These are phyloP conservation scores for Ariolimax columbianus DNA, from an alignment of 2,888 invertebrate species.

Conservation along the genomic window DNA sequence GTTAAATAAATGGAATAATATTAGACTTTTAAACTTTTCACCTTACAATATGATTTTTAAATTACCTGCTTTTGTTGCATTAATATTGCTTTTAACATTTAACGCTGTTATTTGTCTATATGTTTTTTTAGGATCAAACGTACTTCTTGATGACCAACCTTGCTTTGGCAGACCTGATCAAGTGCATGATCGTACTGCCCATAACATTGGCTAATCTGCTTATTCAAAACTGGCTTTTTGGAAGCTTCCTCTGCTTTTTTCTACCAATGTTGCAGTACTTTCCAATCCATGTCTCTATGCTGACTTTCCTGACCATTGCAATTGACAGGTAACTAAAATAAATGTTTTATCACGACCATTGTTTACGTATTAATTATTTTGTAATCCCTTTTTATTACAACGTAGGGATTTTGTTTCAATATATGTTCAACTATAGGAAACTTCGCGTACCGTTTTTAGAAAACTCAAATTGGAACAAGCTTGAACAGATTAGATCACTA, in stretches of 20 bases:
- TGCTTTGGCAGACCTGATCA: constrained; percentile 84
- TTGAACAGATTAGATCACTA: no score
- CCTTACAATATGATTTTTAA: background rate
- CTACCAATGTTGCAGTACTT: constrained; percentile 87
- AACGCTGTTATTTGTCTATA: background rate
- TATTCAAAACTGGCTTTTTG: constrained; percentile 87
- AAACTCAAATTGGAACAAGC: no score
- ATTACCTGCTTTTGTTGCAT: background rate
- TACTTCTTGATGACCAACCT: constrained; percentile 85
- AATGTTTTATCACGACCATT: no score
- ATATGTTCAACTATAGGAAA: no score
- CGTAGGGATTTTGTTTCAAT: no score
- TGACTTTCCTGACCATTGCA: constrained; percentile 85
- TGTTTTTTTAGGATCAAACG: constrained; percentile 81
- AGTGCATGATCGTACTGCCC: constrained; percentile 85
- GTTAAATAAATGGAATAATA: no score
- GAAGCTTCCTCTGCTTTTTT: constrained; percentile 86
- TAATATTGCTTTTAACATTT: background rate
- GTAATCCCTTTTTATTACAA: no score
- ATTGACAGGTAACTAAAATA: constrained; percentile 82
- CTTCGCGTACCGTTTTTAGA: no score
- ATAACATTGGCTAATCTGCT: constrained; percentile 85
- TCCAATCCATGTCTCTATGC: constrained; percentile 85
- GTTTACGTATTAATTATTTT: no score
- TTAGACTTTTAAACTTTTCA: no score